phyloP scores from a whole-genome alignment of 2,888 invertebrate genomes.

The Teleogryllus oceanicus region DNA sequence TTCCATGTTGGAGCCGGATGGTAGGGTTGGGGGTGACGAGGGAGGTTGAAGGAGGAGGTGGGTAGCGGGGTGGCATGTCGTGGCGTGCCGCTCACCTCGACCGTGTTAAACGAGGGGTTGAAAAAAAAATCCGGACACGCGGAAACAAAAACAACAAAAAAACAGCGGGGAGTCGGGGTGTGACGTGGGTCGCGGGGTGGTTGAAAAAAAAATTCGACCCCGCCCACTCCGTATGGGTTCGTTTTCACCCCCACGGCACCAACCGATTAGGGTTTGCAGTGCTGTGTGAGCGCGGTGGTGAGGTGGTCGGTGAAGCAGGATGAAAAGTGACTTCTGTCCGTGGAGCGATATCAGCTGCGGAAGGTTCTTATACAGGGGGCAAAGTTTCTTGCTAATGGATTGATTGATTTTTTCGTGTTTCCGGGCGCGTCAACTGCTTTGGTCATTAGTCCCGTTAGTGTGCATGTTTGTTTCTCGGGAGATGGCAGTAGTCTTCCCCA shows the following conservation, averaged over 20 bases:
- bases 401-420: no score
- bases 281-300: no score
- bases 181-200: background rate
- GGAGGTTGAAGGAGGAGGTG: background rate
- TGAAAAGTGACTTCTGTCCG: no score
- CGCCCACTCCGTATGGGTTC: background rate
- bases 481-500: no score
- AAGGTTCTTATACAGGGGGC: no score
- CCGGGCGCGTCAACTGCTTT: no score
- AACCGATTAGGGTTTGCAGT: background rate
- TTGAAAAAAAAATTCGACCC: background rate
- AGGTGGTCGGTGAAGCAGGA: no score
- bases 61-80: constrained; percentile 12
- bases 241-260: background rate
- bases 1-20: background rate
- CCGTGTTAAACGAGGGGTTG: constrained; percentile 28
- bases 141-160: background rate
- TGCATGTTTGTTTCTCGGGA: no score
- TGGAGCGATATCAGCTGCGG: no score
- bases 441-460: no score
- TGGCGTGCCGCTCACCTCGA: constrained; percentile 35
- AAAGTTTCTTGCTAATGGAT: no score
- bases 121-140: background rate
- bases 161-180: background rate
- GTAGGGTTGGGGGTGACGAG: background rate